A percentile compares a stretch with the other conserved stretches of the same genome.
phyloP scores from a whole-genome alignment of 2,113 vertebrate genomes.

The Sterna hirundo region DNA sequence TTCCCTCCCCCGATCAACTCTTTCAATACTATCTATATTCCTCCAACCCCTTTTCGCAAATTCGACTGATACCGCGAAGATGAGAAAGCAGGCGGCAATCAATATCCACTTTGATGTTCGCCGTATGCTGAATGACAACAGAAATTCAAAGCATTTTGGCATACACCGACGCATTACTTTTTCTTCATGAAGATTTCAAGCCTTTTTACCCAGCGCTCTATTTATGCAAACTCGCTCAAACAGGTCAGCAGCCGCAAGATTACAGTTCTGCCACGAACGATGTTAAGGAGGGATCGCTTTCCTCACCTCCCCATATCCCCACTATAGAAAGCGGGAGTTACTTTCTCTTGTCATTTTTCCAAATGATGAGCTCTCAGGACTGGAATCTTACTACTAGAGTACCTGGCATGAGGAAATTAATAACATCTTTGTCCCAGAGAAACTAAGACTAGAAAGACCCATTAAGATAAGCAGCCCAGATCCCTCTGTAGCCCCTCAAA shows the following conservation, averaged over 20 bases:
- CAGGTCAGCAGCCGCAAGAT: not conserved
- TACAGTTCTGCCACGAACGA: not conserved
- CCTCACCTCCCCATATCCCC: not conserved
- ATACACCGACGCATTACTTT: not conserved
- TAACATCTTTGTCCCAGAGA: not conserved
- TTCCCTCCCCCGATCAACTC: not conserved
- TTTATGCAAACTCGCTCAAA: not conserved
- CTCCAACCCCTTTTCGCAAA: not conserved
- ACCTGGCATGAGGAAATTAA: not conserved
- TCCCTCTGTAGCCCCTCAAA: not conserved
- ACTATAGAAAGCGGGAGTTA: not conserved
- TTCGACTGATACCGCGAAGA: fast-evolving
- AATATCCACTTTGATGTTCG: not conserved
- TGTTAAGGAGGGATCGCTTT: too few relatives aligned
- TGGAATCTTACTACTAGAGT: not conserved
- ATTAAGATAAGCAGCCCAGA: not conserved
- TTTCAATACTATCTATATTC: not conserved
- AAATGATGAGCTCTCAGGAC: not conserved
- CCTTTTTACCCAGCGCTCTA: not conserved
- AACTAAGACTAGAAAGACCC: not conserved
- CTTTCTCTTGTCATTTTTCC: not conserved
- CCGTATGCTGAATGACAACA: not conserved
- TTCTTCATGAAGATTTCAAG: not conserved
- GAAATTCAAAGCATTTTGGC: not conserved
- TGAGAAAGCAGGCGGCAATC: not conserved